Evolutionary conservation across 2,888 invertebrate species (phyloP).

Genomic region (Aethes cnicana): DNA sequence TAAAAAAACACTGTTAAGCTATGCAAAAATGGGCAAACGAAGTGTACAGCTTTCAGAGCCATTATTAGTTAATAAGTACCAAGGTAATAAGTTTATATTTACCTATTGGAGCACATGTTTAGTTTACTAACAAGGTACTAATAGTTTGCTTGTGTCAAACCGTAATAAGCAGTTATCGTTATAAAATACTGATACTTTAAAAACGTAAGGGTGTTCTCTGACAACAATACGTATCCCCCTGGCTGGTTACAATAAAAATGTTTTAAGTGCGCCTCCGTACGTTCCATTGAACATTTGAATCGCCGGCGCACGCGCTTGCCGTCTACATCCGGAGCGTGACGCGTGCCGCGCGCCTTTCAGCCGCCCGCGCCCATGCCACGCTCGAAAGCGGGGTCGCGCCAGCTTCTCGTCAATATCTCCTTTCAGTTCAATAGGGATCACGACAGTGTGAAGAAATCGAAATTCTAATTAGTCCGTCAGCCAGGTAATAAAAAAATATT

Average conservation of each 20-base stretch:
- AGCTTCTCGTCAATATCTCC: too few species aligned
- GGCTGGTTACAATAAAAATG: conserved; percentile 73
- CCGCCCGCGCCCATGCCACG: conserved; percentile 34
- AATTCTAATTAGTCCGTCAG: too few species aligned
- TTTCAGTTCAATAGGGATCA: too few species aligned
- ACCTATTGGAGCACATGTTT: too few species aligned
- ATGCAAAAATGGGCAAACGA: too few species aligned
- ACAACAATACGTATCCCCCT: conserved; percentile 55
- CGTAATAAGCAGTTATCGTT: conserved; percentile 2
- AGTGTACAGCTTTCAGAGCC: too few species aligned
- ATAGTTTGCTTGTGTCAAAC: conserved; percentile 4
- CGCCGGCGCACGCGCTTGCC: conserved; percentile 68
- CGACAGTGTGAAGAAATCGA: too few species aligned
- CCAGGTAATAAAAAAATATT: too few species aligned
- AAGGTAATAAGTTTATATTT: too few species aligned
- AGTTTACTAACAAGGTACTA: too few species aligned
- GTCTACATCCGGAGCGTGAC: conserved; percentile 64
- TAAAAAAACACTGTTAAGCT: too few species aligned
- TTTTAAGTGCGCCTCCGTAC: conserved; percentile 80
- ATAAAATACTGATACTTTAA: conserved; percentile 32
- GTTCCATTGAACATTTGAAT: conserved; percentile 74
- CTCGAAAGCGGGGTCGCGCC: conserved; percentile 38
- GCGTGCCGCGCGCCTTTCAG: conserved; percentile 55
- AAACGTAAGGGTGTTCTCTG: conserved; percentile 41
- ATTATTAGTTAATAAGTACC: too few species aligned